Evolutionary conservation across 2,888 invertebrate species (phyloP).

Genomic region (Diadegma fenestrale): DNA sequence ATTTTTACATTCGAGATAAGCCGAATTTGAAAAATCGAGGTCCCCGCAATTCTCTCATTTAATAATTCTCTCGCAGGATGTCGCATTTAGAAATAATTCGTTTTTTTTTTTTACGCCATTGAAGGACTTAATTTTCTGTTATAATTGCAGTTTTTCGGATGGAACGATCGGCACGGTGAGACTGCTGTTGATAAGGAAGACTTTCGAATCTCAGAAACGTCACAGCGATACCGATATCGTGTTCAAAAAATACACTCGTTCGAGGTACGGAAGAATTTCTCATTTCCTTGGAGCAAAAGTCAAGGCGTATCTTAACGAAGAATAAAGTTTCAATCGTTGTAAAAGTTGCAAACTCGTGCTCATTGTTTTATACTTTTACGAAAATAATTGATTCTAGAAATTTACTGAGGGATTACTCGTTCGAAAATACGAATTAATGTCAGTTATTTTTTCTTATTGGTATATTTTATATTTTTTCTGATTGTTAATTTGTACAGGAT

Average conservation of each 20-base stretch:
- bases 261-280: slow-evolving; percentile 72
- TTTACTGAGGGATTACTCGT: background rate
- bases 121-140: background rate
- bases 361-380: background rate
- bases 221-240: slow-evolving; percentile 65
- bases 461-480: background rate
- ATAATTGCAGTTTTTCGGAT: slow-evolving; percentile 65
- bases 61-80: too few relatives aligned
- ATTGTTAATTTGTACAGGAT: background rate
- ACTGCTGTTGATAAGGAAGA: slow-evolving; percentile 65
- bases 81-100: too few relatives aligned
- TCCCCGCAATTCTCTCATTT: too few relatives aligned
- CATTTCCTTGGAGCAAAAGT: slow-evolving; percentile 57
- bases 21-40: too few relatives aligned
- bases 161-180: slow-evolving; percentile 63
- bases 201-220: slow-evolving; percentile 57
- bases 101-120: background rate
- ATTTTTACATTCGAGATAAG: too few relatives aligned
- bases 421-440: background rate
- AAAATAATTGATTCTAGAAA: background rate
- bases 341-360: background rate
- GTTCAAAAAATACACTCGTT: slow-evolving; percentile 75
- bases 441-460: background rate
- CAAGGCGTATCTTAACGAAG: slow-evolving; percentile 6
- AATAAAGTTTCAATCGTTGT: slow-evolving; percentile 2